These are phyloP conservation scores for Montipora capricornis DNA, from an alignment of 64 coral and sea anemone genomes.

Conservation along the genomic window DNA sequence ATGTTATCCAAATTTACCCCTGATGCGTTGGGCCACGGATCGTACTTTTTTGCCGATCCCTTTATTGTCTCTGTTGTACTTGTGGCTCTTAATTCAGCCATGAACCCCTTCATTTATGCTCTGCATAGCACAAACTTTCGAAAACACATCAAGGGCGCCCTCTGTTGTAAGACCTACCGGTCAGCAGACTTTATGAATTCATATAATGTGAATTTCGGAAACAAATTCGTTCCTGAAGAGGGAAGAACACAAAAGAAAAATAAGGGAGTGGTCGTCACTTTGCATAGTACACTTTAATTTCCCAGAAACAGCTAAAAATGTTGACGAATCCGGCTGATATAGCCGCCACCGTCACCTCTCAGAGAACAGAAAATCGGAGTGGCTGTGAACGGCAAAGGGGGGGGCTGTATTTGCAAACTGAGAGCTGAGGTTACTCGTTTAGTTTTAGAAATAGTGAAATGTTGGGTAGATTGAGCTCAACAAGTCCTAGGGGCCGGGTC, in stretches of 20 bases:
- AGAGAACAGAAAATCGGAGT: too few relatives aligned
- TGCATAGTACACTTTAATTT: background rate
- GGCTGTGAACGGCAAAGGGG: too few relatives aligned
- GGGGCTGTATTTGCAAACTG: too few relatives aligned
- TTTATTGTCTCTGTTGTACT: constrained; percentile 73
- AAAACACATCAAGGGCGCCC: constrained; percentile 57
- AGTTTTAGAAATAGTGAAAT: too few relatives aligned
- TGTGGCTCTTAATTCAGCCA: constrained; percentile 84
- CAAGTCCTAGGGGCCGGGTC: too few relatives aligned
- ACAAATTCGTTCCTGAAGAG: background rate
- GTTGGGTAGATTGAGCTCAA: too few relatives aligned
- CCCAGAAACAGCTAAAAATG: background rate
- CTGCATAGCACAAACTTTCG: constrained; percentile 82
- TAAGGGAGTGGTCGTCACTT: background rate
- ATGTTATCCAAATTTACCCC: constrained; percentile 45
- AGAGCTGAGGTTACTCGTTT: too few relatives aligned
- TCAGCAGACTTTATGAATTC: constrained; percentile 26
- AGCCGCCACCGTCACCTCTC: too few relatives aligned
- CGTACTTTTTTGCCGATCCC: constrained; percentile 47
- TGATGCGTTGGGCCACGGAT: constrained; percentile 31
- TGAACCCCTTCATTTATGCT: constrained; percentile 89
- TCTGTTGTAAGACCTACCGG: constrained; percentile 64
- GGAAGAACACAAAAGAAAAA: background rate
- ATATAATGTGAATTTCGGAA: background rate
- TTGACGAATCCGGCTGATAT: background rate